Evolutionary conservation across 2,797 vertebrate genomes (phyloP).

Genomic region (Sardinella longiceps): DNA sequence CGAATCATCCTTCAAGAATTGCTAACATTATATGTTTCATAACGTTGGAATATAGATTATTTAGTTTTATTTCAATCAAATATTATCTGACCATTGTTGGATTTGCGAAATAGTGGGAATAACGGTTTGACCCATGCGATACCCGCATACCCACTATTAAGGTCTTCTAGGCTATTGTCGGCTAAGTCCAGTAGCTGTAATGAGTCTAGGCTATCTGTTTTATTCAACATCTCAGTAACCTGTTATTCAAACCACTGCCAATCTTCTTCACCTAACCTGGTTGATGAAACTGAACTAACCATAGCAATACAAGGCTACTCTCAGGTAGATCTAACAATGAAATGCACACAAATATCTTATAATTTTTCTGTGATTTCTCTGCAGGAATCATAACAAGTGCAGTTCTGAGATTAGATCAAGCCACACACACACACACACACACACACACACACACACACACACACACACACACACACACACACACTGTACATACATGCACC

Average conservation of each 20-base stretch:
- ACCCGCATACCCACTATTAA: too few relatives aligned
- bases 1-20: not conserved
- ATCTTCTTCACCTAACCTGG: too few relatives aligned
- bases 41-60: not conserved
- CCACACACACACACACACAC: constrained; percentile 58
- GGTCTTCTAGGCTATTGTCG: too few relatives aligned
- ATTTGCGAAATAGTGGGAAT: not conserved
- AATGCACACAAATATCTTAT: constrained; percentile 12
- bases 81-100: too few relatives aligned
- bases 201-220: too few relatives aligned
- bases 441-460: not conserved
- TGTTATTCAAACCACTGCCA: too few relatives aligned
- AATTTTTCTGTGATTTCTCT: constrained; percentile 72
- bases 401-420: constrained; percentile 65
- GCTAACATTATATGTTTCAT: not conserved
- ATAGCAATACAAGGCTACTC: too few relatives aligned
- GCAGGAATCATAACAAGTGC: constrained; percentile 71
- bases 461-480: constrained; percentile 16
- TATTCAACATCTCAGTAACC: too few relatives aligned
- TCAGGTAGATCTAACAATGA: too few relatives aligned
- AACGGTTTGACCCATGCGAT: not conserved
- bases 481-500: not conserved
- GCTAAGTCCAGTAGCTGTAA: too few relatives aligned
- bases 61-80: too few relatives aligned
- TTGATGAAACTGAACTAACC: too few relatives aligned